Percentiles rank a stretch among this genome's conserved stretches.
phyloP scores from a whole-genome alignment of 2,797 vertebrate genomes.

The Eleutherodactylus coqui region DNA sequence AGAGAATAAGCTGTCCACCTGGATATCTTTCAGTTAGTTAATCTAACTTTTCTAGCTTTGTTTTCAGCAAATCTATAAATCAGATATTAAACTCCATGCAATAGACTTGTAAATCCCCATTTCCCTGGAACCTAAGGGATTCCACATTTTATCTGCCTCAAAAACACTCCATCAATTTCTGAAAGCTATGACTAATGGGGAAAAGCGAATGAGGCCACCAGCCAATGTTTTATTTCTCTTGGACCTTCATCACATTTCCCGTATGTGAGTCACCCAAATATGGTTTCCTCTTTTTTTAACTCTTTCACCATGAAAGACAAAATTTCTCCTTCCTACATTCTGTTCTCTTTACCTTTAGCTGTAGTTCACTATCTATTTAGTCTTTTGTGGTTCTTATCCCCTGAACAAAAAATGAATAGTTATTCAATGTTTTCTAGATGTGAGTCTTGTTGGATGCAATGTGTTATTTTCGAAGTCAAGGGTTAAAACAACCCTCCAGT shows the following conservation, averaged over 20 bases:
- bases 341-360: not conserved
- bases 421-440: not conserved
- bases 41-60: not conserved
- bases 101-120: not conserved
- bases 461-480: too few species aligned
- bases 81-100: not conserved
- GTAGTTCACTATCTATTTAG: not conserved
- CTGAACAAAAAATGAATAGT: not conserved
- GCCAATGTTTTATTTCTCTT: constrained; percentile 37
- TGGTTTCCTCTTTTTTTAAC: constrained; percentile 38
- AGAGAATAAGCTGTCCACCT: too few species aligned
- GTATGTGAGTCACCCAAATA: constrained; percentile 48
- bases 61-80: not conserved
- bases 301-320: not conserved
- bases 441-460: not conserved
- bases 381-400: not conserved
- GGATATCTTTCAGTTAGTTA: not conserved
- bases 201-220: not conserved
- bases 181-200: constrained; percentile 17
- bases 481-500: too few species aligned
- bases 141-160: not conserved
- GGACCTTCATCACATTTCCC: constrained; percentile 26
- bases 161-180: constrained; percentile 24
- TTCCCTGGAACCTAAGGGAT: constrained; percentile 1
- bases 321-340: not conserved